Conservation (phyloP, 2,113 vertebrate genomes). For the Oncorhynchus gorbuscha region DNA sequence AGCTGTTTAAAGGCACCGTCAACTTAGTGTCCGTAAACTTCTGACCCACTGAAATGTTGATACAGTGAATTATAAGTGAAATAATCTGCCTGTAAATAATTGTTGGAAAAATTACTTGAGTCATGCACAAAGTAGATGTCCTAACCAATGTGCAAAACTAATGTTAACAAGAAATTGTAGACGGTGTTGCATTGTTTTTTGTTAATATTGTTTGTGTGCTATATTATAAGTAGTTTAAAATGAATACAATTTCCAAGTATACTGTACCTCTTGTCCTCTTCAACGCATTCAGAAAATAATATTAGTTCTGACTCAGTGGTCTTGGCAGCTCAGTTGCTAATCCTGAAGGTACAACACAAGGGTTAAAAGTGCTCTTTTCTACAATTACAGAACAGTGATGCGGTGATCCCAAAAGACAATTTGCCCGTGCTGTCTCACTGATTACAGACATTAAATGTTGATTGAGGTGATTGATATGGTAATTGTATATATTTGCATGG, state of each 20-base stretch:
- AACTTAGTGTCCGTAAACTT: too few species aligned
- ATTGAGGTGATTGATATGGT: slow-evolving; percentile 26
- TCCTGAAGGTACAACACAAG: slow-evolving; percentile 14
- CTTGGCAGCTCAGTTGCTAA: background rate
- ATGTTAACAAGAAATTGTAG: too few species aligned
- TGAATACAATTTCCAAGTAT: background rate
- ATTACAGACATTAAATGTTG: slow-evolving; percentile 17
- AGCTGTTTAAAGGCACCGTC: too few species aligned
- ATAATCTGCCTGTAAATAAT: too few species aligned
- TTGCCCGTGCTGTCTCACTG: slow-evolving; percentile 4
- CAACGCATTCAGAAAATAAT: background rate
- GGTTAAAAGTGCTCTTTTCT: slow-evolving; percentile 32
- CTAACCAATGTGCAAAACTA: too few species aligned
- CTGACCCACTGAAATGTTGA: too few species aligned
- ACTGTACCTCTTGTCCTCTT: background rate
- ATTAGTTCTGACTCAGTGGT: background rate
- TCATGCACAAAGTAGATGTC: too few species aligned
- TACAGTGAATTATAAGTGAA: too few species aligned
- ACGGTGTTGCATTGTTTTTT: too few species aligned
- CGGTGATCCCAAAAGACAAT: slow-evolving; percentile 20
- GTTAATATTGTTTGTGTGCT: too few species aligned
- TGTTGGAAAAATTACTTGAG: too few species aligned
- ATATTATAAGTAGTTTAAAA: too few species aligned
- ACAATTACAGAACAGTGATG: slow-evolving; percentile 28
- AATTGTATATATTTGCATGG: slow-evolving; percentile 9